A percentile compares a stretch with the other conserved stretches of the same genome.
phyloP scores from a whole-genome alignment of 2,113 vertebrate species.

The Takifugu bimaculatus region DNA sequence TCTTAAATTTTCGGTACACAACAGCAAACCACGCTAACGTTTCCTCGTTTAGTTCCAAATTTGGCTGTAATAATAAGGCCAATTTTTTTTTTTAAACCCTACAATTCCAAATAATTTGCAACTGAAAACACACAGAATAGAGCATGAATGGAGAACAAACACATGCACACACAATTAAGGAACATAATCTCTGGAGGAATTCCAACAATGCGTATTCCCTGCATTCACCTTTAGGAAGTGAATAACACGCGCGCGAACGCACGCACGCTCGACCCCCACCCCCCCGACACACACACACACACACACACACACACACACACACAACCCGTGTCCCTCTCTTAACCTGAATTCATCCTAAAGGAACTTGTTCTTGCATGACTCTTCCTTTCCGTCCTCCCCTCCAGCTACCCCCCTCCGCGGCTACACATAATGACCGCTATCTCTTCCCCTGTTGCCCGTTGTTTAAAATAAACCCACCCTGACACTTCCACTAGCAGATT shows the following conservation, averaged over 20 bases:
- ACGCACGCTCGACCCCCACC: neutral
- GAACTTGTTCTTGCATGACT: conserved; percentile 67
- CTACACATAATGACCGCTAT: conserved; percentile 66
- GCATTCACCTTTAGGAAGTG: conserved; percentile 51
- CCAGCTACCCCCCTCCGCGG: conserved; percentile 52
- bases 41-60: neutral
- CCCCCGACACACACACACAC: conserved; percentile 19
- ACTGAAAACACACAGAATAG: conserved; percentile 32
- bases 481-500: conserved; percentile 70
- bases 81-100: no score
- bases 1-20: no score
- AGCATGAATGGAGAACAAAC: conserved; percentile 7
- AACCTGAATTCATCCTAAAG: conserved; percentile 45
- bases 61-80: neutral
- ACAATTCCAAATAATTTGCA: neutral
- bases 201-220: conserved; percentile 55
- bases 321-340: conserved; percentile 22
- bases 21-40: no score
- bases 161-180: conserved; percentile 49
- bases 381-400: conserved; percentile 29
- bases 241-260: conserved; percentile 10
- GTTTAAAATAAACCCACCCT: conserved; percentile 70
- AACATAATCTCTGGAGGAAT: conserved; percentile 66
- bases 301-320: conserved; percentile 1
- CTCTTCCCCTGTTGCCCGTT: conserved; percentile 48